Base-by-base conservation (phyloP, 2,113 vertebrate genomes). In the Prionailurus bengalensis region DNA sequence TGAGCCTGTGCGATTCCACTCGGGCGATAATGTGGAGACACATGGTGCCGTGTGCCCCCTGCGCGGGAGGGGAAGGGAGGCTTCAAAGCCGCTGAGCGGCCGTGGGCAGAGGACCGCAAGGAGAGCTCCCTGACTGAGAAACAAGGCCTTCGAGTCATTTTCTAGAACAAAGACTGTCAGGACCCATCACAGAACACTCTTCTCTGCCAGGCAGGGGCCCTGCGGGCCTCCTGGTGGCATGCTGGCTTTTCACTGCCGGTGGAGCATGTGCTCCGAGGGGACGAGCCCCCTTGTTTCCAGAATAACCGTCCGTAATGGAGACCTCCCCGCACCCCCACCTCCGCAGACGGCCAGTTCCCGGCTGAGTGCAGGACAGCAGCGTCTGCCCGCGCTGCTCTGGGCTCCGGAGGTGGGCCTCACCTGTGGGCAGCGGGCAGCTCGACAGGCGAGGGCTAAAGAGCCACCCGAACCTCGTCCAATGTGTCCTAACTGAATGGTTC, bases 51-150 rank as follows among this genome's bases (percentile, higher is more conserved):
- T 36, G 87, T 0, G 9, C 33, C 10, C 3, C 12, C 55, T 1
- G 0, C 10, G 4, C 31, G 0, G 0, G 14, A 15, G 74, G 0
- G 0, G 33, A 25, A 29, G 70, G 23, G 27, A 53, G 39, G 36
- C 70, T 61, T n/a, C 27, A 2, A 2, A 74, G 53, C 61, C 1
- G 19, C 1, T 0, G 31, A 31, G 11, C 0, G 1, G 1, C 82
- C 53, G 29, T 13, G 74, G 39, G 53, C 10, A 45, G 71, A 55
- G 14, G 17, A 25, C 5, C 4, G 0, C 12, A 19, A 33, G 12
- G 31, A 2, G 83, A 21, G 63, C 7, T 36, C 1, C 0, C 29
- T 4, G 53, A 13, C 12, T 2, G 90, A 11, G 45, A 89, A 45
- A 3, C n/a, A 9, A 2, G 19, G 42, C 42, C 61, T 31, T 25